Evolutionary conservation across 2,113 vertebrate species (phyloP), one percentile per base, ranked within the genome.

Genomic region (Hemichromis elongatus): DNA sequence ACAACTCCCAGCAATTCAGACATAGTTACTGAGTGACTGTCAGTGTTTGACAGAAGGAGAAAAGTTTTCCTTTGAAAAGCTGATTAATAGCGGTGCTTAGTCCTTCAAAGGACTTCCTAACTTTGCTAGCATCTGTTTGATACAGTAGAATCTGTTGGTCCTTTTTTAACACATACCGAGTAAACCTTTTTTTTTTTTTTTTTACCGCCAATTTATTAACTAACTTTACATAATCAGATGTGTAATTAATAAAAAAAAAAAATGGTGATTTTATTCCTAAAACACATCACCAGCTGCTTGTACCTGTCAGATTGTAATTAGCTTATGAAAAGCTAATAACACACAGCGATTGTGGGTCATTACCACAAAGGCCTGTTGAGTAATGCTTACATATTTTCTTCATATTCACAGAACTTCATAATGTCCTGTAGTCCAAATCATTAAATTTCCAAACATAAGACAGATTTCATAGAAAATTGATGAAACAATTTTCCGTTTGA

Each of bases 41-140:
- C 79, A 59, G 83, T 53, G 35, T 77, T 79, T 50, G 82, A 85
- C 63, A 68, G 68, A 73, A 13, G 12, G 13, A 53, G 50, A 24
- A 79, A 81, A 68, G 40, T 85, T 66, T 82, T 47, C 4, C 83
- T 85, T 90, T 88, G 83, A 87, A 87, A 88, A 54, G 45, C 42
- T 66, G 40, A 88, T 92, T 70, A 80, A 87, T 86, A 85, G 75
- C 30, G 3, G 8, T 55, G 35, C 21, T 55, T 19, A 33, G 21
- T 75, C 19, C 68, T 87, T 87, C 16, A 75, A 75, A 75, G 45
- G 70, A 75, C 19, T 75, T 47, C 9, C 30, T 52, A 52, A 75
- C 45, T 75, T 52, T 52, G 70, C 45, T 45, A 75, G 70, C 70
- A 75, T 75, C 9, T 33, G 26, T 75, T 50, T 75, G 70, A 75